phyloP scores from a whole-genome alignment of 1,140 invertebrate genomes.

The Drosophila athabasca region DNA sequence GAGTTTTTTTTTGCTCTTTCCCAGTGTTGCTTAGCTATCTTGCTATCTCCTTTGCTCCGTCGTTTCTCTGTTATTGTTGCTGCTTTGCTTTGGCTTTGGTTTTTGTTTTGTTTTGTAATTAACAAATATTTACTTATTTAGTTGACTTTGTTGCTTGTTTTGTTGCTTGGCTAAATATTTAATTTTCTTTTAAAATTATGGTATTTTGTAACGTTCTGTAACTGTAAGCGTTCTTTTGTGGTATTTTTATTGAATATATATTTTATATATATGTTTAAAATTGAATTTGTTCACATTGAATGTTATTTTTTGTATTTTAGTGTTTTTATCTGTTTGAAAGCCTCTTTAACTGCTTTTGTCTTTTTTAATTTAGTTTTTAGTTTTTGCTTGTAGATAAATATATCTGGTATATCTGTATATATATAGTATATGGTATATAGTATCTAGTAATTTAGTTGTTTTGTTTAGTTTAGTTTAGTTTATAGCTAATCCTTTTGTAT shows the following conservation, averaged over 20 bases:
- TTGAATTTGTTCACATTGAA: slow-evolving; percentile 29
- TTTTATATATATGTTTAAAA: slow-evolving; percentile 27
- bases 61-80: slow-evolving; percentile 25
- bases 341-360: slow-evolving; percentile 55
- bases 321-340: slow-evolving; percentile 46
- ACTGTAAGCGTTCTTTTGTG: slow-evolving; percentile 19
- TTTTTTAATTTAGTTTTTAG: slow-evolving; percentile 27
- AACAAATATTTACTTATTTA: slow-evolving; percentile 61
- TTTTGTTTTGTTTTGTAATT: slow-evolving; percentile 39
- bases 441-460: slow-evolving; percentile 17
- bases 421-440: slow-evolving; percentile 25
- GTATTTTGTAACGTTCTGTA: slow-evolving; percentile 24
- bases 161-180: slow-evolving; percentile 20
- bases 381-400: slow-evolving; percentile 18
- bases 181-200: slow-evolving; percentile 13
- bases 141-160: slow-evolving; percentile 34
- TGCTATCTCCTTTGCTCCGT: neutral
- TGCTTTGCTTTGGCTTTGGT: slow-evolving; percentile 31
- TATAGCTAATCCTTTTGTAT: slow-evolving; percentile 14
- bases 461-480: slow-evolving; percentile 2
- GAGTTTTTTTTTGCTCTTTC: slow-evolving; percentile 38
- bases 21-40: too few species aligned
- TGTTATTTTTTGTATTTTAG: slow-evolving; percentile 1
- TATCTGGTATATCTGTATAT: slow-evolving; percentile 19
- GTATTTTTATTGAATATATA: slow-evolving; percentile 23